Evolutionary conservation across 2,888 invertebrate species (phyloP).

Genomic region (Gymnosoma rotundatum): DNA sequence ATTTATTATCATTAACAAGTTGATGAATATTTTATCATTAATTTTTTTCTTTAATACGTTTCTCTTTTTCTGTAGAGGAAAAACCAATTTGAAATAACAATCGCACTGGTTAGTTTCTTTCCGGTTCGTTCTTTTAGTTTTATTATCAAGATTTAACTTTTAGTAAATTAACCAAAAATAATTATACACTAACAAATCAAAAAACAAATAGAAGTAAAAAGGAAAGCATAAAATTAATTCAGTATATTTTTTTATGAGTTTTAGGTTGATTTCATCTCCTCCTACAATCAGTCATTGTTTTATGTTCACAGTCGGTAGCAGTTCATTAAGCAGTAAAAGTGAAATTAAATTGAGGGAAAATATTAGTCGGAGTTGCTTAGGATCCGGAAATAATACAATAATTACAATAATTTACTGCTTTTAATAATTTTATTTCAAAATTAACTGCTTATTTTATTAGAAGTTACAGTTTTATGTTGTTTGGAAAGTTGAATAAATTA

Average conservation of each 20-base stretch:
- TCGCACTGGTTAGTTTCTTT: background rate
- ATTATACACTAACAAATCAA: background rate
- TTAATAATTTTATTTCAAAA: too few species aligned
- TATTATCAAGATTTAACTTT: slow-evolving; percentile 35
- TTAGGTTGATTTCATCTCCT: slow-evolving; percentile 1
- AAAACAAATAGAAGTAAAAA: background rate
- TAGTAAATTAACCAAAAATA: slow-evolving; percentile 5
- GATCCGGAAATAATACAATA: too few species aligned
- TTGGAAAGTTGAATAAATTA: too few species aligned
- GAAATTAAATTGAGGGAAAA: background rate
- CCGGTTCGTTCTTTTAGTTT: slow-evolving; percentile 4
- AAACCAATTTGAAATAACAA: background rate
- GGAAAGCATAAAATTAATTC: slow-evolving; percentile 44
- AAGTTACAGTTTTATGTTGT: too few species aligned
- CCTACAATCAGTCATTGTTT: background rate
- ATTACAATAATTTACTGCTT: too few species aligned
- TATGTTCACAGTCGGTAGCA: background rate
- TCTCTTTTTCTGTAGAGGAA: background rate
- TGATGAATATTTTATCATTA: slow-evolving; percentile 65
- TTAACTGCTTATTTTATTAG: too few species aligned
- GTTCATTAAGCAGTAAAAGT: too few species aligned
- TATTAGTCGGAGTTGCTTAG: background rate
- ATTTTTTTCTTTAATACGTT: background rate
- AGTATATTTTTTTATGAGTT: background rate
- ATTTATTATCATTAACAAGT: slow-evolving; percentile 49